phyloP scores from a whole-genome alignment of 53 echinoderm and acorn worm species.

The Glandiceps talaboti region DNA sequence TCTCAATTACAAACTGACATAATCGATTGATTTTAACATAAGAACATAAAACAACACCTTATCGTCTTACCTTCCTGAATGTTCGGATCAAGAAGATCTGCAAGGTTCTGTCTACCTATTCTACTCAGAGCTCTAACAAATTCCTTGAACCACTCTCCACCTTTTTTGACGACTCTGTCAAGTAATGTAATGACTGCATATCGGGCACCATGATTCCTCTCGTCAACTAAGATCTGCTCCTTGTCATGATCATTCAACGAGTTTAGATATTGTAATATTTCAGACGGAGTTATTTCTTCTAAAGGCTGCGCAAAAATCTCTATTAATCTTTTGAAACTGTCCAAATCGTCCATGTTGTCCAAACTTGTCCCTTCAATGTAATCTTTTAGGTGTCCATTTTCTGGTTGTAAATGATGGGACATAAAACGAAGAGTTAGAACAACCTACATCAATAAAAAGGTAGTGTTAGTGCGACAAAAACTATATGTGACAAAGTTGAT shows the following conservation, averaged over 20 bases:
- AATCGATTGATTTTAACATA: too few relatives aligned
- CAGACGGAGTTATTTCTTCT: background rate
- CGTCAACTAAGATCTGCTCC: background rate
- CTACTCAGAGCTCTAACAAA: background rate
- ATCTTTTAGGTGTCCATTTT: constrained; percentile 6
- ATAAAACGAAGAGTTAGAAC: too few relatives aligned
- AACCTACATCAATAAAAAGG: too few relatives aligned
- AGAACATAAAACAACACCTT: too few relatives aligned
- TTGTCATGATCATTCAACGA: background rate
- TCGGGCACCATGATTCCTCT: background rate
- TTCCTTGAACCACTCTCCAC: background rate
- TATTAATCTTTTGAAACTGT: too few relatives aligned
- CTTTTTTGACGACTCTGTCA: background rate
- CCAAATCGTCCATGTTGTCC: background rate
- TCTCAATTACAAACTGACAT: too few relatives aligned
- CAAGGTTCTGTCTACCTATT: background rate
- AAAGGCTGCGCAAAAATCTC: background rate
- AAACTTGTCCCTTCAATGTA: background rate
- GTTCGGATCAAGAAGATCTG: too few relatives aligned
- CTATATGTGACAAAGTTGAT: too few relatives aligned
- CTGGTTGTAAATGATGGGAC: too few relatives aligned
- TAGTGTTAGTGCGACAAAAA: too few relatives aligned
- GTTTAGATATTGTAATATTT: background rate
- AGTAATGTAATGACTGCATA: background rate
- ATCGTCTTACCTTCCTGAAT: too few relatives aligned